Base-by-base conservation (phyloP, 1,140 invertebrate species). In the Drosophila pandora region DNA sequence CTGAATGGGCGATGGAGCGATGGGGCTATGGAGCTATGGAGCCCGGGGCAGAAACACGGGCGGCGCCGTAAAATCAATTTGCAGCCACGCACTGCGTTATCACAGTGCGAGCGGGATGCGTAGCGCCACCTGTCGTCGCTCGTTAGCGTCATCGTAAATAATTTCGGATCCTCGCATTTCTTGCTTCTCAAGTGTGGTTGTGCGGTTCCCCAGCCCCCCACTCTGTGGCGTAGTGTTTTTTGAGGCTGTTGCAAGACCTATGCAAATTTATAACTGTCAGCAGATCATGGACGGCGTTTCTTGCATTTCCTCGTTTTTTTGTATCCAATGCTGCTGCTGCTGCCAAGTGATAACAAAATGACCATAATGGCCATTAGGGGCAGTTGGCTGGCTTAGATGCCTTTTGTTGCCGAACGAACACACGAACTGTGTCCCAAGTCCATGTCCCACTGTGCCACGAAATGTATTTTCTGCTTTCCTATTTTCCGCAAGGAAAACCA, bases 91-190 rank as follows among this genome's bases (percentile, higher is more conserved):
- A 85, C 30, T 62, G 80, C 61, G 80, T 83, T 79, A 83, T 83
- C 80, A 83, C 13, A 30, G 48, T 28, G 70, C 56, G 64, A 69
- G 57, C 41, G 47, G 65, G 50, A 54, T 79, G 55, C 58, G 55
- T 79, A 62, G 79, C 82, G 65, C 70, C 82, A 87, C 79, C 79
- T 87, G 82, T 87, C 83, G 83, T 72, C 83, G 83, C 79, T 88
- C 82, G 82, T 87, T 87, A 87, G 83, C 82, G 83, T 87, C 82
- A 87, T 87, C 82, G 76, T 87, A 87, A 87, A 87, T 87, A 88
- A 88, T 87, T 23, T 88, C 81, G 81, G 53, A 39, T 69, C 67
- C 34, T 12, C 28, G 34, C 30, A 67, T 32, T 68, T 58, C 32
- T 28, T 30, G 23, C 25, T 1, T 41, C 13, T 41, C 41, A 12